phyloP scores from a whole-genome alignment of 2,888 invertebrate genomes.

The Chromoteleia sp. region DNA sequence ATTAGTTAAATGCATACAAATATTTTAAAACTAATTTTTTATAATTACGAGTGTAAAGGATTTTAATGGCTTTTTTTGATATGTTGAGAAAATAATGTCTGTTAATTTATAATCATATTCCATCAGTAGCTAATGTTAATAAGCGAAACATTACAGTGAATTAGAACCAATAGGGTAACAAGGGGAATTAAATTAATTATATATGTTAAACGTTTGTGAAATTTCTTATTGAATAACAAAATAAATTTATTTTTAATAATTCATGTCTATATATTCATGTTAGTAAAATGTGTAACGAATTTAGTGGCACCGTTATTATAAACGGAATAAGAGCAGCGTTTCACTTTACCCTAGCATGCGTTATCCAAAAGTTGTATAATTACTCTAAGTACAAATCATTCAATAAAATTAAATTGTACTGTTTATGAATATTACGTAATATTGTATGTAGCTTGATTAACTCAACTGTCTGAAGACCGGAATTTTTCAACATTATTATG shows the following conservation, averaged over 20 bases:
- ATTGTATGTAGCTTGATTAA: slow-evolving; percentile 40
- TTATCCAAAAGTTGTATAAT: slow-evolving; percentile 25
- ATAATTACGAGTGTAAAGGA: too few relatives aligned
- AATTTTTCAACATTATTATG: slow-evolving; percentile 41
- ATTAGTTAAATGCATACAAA: too few relatives aligned
- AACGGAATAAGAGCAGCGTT: slow-evolving; percentile 4
- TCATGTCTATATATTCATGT: background rate
- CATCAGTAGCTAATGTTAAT: slow-evolving; percentile 53
- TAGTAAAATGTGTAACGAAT: background rate
- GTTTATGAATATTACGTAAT: slow-evolving; percentile 42
- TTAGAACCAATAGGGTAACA: slow-evolving; percentile 48
- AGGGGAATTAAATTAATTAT: slow-evolving; percentile 41
- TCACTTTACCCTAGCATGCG: background rate
- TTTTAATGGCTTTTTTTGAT: too few relatives aligned
- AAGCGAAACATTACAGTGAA: slow-evolving; percentile 40
- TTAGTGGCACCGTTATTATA: background rate
- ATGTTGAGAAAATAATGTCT: slow-evolving; percentile 22
- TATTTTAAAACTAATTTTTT: too few relatives aligned
- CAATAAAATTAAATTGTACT: slow-evolving; percentile 26
- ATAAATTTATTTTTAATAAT: background rate
- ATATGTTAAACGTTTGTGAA: background rate
- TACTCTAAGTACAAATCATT: slow-evolving; percentile 17
- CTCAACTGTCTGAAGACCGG: slow-evolving; percentile 40
- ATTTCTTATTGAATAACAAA: background rate
- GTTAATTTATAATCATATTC: slow-evolving; percentile 46